Evolutionary conservation across 2,113 vertebrate genomes (phyloP).

Genomic region (Dryoscopus gambensis): DNA sequence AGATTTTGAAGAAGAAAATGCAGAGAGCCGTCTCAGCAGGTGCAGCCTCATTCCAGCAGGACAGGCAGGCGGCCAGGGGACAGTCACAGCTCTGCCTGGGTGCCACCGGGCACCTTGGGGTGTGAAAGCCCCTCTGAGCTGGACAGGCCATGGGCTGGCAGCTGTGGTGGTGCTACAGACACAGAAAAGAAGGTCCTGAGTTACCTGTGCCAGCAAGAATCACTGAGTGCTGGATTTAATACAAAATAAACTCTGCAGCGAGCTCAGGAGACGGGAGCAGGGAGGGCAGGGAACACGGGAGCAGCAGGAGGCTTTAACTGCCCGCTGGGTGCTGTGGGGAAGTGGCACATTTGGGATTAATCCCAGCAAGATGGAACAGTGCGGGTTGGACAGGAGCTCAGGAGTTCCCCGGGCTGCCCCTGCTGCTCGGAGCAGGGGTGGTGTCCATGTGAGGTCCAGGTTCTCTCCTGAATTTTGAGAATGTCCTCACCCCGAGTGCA

Average conservation of each 20-base stretch:
- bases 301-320: background rate
- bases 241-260: background rate
- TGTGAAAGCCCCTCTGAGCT: background rate
- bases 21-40: background rate
- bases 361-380: background rate
- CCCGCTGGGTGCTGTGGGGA: background rate
- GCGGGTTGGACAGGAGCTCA: background rate
- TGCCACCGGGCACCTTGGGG: background rate
- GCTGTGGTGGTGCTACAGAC: background rate
- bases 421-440: background rate
- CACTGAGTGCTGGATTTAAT: background rate
- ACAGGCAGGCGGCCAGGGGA: background rate
- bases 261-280: background rate
- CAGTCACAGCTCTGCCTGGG: background rate
- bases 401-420: background rate
- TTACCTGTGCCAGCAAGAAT: background rate
- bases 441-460: accelerated
- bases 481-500: background rate
- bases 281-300: background rate
- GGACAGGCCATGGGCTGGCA: accelerated
- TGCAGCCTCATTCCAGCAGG: background rate
- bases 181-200: background rate
- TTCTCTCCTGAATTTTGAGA: background rate
- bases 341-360: background rate
- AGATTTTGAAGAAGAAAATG: background rate